Conservation (phyloP, 2,797 vertebrate species). For the Bradypodion pumilum region DNA sequence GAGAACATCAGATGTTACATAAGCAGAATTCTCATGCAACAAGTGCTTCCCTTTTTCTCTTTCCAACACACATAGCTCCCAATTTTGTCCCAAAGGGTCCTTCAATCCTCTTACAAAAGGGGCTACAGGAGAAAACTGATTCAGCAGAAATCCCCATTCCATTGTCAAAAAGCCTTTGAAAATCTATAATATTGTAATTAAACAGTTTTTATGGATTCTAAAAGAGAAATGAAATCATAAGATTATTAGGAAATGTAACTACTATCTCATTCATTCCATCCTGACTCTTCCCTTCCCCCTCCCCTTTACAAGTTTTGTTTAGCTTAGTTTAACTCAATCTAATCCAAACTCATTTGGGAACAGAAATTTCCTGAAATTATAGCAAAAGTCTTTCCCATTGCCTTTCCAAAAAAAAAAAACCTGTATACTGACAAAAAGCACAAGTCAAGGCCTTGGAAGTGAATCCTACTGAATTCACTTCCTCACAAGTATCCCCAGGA, state of each 20-base stretch:
- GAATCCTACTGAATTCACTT: neutral
- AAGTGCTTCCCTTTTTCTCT: neutral
- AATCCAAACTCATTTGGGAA: slow-evolving; percentile 10
- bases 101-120: too few relatives aligned
- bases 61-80: neutral
- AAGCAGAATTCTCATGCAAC: neutral
- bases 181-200: neutral
- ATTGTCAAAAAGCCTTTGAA: too few relatives aligned
- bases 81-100: neutral
- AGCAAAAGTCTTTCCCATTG: slow-evolving; percentile 5
- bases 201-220: neutral
- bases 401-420: too few relatives aligned
- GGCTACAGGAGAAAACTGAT: neutral
- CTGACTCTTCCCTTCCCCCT: neutral
- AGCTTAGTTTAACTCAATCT: slow-evolving; percentile 3
- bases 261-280: neutral
- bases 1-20: neutral
- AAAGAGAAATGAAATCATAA: neutral
- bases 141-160: neutral
- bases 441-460: too few relatives aligned
- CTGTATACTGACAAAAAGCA: too few relatives aligned
- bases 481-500: neutral
- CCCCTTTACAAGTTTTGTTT: neutral
- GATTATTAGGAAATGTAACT: neutral
- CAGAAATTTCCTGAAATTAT: neutral